Percentiles rank a stretch among this genome's conserved stretches.
These are phyloP conservation scores for Catamblyrhynchus diadema DNA, from an alignment of 2,797 vertebrate species.

Conservation along the genomic window DNA sequence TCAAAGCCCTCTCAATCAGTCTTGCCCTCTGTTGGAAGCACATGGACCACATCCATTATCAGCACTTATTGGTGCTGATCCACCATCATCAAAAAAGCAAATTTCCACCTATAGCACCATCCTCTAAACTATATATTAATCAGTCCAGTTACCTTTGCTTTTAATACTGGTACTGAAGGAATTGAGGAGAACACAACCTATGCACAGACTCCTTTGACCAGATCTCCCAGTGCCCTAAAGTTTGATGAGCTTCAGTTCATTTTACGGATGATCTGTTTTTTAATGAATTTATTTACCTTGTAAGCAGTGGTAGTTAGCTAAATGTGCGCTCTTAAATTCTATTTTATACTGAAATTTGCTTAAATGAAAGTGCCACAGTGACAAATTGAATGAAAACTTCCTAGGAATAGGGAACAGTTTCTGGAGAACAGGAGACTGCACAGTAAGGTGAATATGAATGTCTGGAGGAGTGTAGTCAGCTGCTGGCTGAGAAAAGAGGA, in stretches of 20 bases:
- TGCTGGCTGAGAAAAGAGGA: neutral
- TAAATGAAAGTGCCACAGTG: neutral
- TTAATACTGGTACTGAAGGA: neutral
- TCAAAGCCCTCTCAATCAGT: neutral
- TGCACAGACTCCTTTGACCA: neutral
- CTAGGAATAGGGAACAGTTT: neutral
- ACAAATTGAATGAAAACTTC: neutral
- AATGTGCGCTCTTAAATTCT: neutral
- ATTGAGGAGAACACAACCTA: neutral
- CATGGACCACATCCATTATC: neutral
- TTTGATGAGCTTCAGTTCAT: neutral
- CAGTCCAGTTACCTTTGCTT: neutral
- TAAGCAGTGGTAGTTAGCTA: neutral
- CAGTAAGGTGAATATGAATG: neutral
- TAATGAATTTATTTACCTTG: neutral
- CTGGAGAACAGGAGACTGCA: neutral
- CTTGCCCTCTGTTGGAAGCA: neutral
- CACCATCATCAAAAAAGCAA: no score
- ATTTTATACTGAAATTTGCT: neutral
- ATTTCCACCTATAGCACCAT: neutral
- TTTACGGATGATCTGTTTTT: neutral
- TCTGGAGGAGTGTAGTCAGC: neutral
- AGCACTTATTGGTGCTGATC: neutral
- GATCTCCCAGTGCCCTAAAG: neutral
- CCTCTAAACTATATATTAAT: neutral